A percentile compares a stretch with the other conserved stretches of the same genome.
These are phyloP conservation scores for Lumbricus terrestris DNA, from an alignment of 2,888 invertebrate species.

Conservation along the genomic window DNA sequence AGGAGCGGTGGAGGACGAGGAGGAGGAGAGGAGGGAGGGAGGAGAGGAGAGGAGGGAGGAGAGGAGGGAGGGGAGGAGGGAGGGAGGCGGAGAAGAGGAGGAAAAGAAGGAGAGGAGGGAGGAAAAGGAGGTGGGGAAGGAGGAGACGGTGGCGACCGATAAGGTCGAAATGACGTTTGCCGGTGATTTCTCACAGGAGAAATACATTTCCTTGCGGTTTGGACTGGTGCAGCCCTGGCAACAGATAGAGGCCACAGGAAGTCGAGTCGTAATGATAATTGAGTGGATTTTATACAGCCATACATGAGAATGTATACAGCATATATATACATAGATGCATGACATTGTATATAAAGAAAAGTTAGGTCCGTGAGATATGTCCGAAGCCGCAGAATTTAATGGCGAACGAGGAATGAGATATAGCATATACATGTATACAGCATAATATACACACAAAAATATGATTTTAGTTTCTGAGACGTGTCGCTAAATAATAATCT, in stretches of 20 bases:
- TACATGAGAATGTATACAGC: not conserved
- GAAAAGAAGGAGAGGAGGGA: not conserved
- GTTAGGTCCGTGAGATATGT: not conserved
- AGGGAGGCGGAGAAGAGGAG: not conserved
- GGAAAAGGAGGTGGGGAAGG: not conserved
- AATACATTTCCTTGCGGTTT: conserved; percentile 6
- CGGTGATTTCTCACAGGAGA: conserved; percentile 13
- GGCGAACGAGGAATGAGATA: not conserved
- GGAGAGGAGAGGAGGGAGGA: too few relatives aligned
- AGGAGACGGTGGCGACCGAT: not conserved
- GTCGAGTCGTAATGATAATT: not conserved
- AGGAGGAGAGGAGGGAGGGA: too few relatives aligned
- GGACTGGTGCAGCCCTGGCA: not conserved
- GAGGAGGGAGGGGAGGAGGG: not conserved
- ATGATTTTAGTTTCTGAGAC: not conserved
- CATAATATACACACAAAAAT: not conserved
- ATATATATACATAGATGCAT: not conserved
- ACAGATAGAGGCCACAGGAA: conserved; percentile 5
- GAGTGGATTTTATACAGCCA: not conserved
- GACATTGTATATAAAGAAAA: not conserved
- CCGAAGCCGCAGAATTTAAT: not conserved
- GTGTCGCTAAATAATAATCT: not conserved
- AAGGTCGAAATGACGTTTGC: not conserved
- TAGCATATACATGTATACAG: not conserved
- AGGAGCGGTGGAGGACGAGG: too few relatives aligned